Evolutionary conservation across 2,888 invertebrate genomes (phyloP).

Genomic region (Automeris io): DNA sequence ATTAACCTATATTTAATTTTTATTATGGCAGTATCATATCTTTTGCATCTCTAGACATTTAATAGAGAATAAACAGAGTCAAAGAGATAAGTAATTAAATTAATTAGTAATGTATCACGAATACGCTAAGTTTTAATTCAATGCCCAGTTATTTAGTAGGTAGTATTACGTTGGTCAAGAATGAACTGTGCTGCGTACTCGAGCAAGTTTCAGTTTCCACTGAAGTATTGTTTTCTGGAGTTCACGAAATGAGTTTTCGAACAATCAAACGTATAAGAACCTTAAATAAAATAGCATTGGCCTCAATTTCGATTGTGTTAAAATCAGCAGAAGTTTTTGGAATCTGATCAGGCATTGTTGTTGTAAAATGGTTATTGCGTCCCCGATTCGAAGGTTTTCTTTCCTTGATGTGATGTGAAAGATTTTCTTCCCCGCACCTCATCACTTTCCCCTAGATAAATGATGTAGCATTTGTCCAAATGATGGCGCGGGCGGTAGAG

Average conservation of each 20-base stretch:
- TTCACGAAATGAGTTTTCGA: constrained; percentile 58
- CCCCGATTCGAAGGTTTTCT: constrained; percentile 30
- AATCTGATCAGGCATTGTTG: constrained; percentile 40
- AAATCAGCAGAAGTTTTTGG: constrained; percentile 58
- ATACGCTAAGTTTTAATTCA: constrained; percentile 73
- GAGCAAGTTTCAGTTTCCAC: constrained; percentile 59
- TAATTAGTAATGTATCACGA: constrained; percentile 68
- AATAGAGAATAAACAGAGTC: constrained; percentile 56
- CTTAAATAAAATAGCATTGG: constrained; percentile 35
- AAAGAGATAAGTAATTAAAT: constrained; percentile 69
- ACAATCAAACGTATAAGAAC: constrained; percentile 40
- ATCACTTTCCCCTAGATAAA: constrained; percentile 69
- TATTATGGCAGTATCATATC: too few species aligned
- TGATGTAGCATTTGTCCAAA: constrained; percentile 78
- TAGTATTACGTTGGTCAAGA: constrained; percentile 48
- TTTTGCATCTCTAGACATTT: too few species aligned
- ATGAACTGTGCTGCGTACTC: constrained; percentile 47
- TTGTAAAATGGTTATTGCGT: constrained; percentile 36
- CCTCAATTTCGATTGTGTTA: constrained; percentile 40
- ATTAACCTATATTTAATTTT: too few species aligned
- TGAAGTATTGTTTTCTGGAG: constrained; percentile 61
- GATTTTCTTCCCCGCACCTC: constrained; percentile 43
- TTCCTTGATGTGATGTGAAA: constrained; percentile 22
- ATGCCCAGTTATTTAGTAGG: constrained; percentile 57
- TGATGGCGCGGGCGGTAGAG: constrained; percentile 78